Conservation (phyloP, 2,113 vertebrate genomes). For the Dicrurus megarhynchus region DNA sequence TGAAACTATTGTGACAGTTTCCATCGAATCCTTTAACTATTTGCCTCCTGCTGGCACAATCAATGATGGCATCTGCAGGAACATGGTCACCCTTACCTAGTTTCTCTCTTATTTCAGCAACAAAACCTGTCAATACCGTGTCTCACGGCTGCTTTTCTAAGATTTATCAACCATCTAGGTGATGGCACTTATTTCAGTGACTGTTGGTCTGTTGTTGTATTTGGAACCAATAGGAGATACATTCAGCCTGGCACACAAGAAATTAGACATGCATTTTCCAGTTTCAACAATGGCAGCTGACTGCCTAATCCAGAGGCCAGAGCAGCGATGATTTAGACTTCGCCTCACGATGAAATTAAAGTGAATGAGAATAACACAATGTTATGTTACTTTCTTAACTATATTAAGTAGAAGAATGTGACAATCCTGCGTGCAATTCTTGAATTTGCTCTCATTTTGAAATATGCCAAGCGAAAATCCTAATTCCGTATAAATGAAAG, state of each 20-base stretch:
- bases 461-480: not conserved
- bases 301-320: slow-evolving; percentile 8
- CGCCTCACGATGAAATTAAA: not conserved
- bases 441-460: not conserved
- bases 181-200: slow-evolving; percentile 55
- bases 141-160: slow-evolving; percentile 66
- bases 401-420: not conserved
- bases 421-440: not conserved
- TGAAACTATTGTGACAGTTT: slow-evolving; percentile 85
- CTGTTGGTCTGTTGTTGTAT: slow-evolving; percentile 32
- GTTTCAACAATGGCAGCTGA: slow-evolving; percentile 34
- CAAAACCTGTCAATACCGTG: slow-evolving; percentile 70
- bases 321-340: not conserved
- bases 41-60: slow-evolving; percentile 77
- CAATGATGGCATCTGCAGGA: slow-evolving; percentile 71
- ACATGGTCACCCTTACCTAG: slow-evolving; percentile 55
- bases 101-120: slow-evolving; percentile 62
- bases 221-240: slow-evolving; percentile 27
- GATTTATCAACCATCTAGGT: slow-evolving; percentile 68
- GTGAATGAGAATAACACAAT: not conserved
- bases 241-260: slow-evolving; percentile 41
- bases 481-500: not conserved
- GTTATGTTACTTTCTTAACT: not conserved
- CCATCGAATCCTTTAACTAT: slow-evolving; percentile 80
- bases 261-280: slow-evolving; percentile 65